phyloP scores from a whole-genome alignment of 2,113 vertebrate species.

The Hippocampus zosterae region DNA sequence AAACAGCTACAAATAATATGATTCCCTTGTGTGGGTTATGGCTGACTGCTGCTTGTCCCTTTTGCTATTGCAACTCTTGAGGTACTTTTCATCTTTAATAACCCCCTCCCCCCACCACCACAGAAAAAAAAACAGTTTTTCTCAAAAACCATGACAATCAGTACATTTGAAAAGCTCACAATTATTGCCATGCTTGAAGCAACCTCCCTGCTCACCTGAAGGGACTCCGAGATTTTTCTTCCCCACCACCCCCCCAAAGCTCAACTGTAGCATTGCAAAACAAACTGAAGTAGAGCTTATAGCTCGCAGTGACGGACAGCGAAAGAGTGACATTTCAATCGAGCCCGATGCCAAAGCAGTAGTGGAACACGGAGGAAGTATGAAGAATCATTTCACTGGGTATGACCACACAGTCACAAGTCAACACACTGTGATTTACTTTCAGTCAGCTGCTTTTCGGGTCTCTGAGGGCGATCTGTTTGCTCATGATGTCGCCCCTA shows the following conservation, averaged over 20 bases:
- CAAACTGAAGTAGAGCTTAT: not conserved
- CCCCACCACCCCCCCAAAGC: too few relatives aligned
- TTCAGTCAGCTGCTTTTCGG: slow-evolving; percentile 24
- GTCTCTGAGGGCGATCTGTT: not conserved
- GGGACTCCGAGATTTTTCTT: too few relatives aligned
- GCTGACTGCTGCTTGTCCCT: not conserved
- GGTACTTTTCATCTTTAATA: too few relatives aligned
- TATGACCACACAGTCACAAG: not conserved
- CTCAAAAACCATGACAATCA: too few relatives aligned
- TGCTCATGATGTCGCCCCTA: slow-evolving; percentile 39
- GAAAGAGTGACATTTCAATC: not conserved
- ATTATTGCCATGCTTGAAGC: too few relatives aligned
- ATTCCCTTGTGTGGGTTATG: not conserved
- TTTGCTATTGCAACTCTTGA: too few relatives aligned
- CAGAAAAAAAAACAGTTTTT: too few relatives aligned
- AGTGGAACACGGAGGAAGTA: not conserved
- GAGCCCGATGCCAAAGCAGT: not conserved
- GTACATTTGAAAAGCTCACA: too few relatives aligned
- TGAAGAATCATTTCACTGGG: not conserved
- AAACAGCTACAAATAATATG: too few relatives aligned
- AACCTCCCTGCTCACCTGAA: too few relatives aligned
- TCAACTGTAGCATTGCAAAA: too few relatives aligned
- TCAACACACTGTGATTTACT: slow-evolving; percentile 11
- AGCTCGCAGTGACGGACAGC: not conserved
- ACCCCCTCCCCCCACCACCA: too few relatives aligned